These are phyloP conservation scores for Bovichtus variegatus DNA, from an alignment of 2,797 vertebrate species.

Conservation along the genomic window DNA sequence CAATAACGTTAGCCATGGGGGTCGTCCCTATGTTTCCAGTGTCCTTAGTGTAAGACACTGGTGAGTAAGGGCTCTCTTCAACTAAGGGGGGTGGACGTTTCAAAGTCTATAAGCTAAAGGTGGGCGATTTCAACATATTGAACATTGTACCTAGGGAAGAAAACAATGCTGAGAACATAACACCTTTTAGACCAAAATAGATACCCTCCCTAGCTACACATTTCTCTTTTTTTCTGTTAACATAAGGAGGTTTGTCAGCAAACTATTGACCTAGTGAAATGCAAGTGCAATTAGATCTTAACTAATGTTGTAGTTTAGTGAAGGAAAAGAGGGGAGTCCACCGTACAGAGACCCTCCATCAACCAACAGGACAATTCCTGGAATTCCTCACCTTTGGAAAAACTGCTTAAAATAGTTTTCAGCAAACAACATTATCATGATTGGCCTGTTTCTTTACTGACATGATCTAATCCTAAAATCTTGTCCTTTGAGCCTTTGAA, in stretches of 20 bases:
- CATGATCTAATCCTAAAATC: slow-evolving; percentile 31
- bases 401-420: not conserved
- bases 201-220: no score
- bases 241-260: not conserved
- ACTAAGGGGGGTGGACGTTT: no score
- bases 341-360: slow-evolving; percentile 10
- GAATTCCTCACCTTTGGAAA: not conserved
- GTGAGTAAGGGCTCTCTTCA: no score
- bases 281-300: not conserved
- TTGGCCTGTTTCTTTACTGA: not conserved
- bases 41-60: no score
- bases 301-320: not conserved
- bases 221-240: not conserved
- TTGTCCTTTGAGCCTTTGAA: slow-evolving; percentile 50
- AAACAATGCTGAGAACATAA: no score
- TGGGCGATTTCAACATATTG: no score
- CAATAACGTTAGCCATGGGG: no score
- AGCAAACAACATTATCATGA: not conserved
- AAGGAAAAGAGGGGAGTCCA: not conserved
- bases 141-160: no score
- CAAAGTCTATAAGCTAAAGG: no score
- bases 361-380: not conserved
- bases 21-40: no score
- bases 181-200: no score
- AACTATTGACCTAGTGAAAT: not conserved